These are phyloP conservation scores for Eurois occulta DNA, from an alignment of 2,888 invertebrate species.

Conservation along the genomic window DNA sequence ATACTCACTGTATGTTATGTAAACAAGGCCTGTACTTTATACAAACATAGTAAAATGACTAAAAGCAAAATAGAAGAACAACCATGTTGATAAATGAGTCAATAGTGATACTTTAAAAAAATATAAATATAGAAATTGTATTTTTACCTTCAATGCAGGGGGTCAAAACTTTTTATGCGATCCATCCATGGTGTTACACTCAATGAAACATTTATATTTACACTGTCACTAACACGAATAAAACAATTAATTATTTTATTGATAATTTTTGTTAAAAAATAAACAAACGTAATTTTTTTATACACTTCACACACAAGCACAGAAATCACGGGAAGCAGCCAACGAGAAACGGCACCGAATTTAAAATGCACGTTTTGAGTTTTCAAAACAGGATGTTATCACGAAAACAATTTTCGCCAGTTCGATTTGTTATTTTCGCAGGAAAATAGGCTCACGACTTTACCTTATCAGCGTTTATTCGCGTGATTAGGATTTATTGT, in stretches of 20 bases:
- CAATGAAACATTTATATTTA: conserved; percentile 49
- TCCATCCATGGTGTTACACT: conserved; percentile 76
- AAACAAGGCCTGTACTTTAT: conserved; percentile 6
- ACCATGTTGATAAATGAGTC: conserved; percentile 1
- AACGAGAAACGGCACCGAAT: conserved; percentile 61
- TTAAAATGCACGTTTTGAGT: conserved; percentile 65
- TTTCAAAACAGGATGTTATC: conserved; percentile 75
- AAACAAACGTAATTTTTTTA: conserved; percentile 19
- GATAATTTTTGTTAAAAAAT: background rate
- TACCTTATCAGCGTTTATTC: conserved; percentile 27
- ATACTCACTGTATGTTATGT: conserved; percentile 1
- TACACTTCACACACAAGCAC: conserved; percentile 51
- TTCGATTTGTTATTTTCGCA: conserved; percentile 58
- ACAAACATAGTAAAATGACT: conserved; percentile 10
- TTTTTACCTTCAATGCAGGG: conserved; percentile 80
- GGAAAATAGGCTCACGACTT: conserved; percentile 45
- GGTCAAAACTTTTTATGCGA: conserved; percentile 68
- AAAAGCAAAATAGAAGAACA: conserved; percentile 23
- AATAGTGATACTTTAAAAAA: background rate
- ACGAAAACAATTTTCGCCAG: conserved; percentile 74
- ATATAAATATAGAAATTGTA: conserved; percentile 68
- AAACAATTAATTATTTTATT: conserved; percentile 2
- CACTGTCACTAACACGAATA: conserved; percentile 56
- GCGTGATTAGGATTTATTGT: conserved; percentile 29
- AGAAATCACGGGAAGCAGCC: conserved; percentile 65